These are phyloP conservation scores for Toxotes chatareus DNA, from an alignment of 2,113 vertebrate genomes.

Conservation along the genomic window DNA sequence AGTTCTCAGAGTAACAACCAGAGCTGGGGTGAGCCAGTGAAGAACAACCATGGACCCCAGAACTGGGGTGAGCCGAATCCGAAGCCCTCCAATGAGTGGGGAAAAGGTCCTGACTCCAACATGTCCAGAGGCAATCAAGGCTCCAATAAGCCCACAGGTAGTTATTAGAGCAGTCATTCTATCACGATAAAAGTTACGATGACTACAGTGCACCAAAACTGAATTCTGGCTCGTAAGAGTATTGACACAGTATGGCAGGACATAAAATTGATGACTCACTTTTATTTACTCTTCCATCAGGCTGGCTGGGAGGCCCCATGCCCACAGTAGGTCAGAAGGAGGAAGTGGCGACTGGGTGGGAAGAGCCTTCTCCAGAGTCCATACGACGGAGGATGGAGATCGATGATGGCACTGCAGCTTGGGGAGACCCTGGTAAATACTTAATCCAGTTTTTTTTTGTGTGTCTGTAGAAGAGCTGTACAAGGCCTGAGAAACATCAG, in stretches of 20 bases:
- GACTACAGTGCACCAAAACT: neutral
- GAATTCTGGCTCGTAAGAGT: neutral
- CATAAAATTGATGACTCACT: neutral
- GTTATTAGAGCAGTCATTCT: neutral
- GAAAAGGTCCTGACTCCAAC: constrained; percentile 87
- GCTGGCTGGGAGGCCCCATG: constrained; percentile 93
- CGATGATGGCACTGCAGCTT: constrained; percentile 96
- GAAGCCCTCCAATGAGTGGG: constrained; percentile 90
- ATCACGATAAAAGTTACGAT: neutral
- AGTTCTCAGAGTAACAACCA: constrained; percentile 83
- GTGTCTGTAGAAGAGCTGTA: neutral
- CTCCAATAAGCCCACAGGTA: constrained; percentile 83
- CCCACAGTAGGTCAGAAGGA: constrained; percentile 87
- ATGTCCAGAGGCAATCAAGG: constrained; percentile 66
- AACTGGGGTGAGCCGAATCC: constrained; percentile 88
- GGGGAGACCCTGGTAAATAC: constrained; percentile 91
- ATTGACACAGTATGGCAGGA: neutral
- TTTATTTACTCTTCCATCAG: constrained; percentile 73
- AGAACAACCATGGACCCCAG: constrained; percentile 85
- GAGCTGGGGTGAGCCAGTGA: constrained; percentile 90
- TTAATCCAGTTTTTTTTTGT: neutral
- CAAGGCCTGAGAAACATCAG: neutral
- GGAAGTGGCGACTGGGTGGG: constrained; percentile 93
- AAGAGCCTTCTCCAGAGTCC: constrained; percentile 97
- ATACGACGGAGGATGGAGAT: constrained; percentile 96